Evolutionary conservation across 23 tunicate genomes (phyloP).

Genomic region (Halocynthia aurantium): DNA sequence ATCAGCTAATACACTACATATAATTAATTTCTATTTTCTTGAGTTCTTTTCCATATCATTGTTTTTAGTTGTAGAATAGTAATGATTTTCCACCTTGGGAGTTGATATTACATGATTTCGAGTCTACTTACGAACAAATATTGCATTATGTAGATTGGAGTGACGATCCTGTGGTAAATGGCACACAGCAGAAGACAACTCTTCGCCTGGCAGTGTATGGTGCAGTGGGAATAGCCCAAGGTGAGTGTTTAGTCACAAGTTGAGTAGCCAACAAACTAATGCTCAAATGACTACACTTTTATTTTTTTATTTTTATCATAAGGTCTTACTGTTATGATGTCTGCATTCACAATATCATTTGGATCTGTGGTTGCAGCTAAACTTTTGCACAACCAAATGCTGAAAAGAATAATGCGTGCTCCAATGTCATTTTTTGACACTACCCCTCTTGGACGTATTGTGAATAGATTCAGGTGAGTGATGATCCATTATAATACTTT

Average conservation of each 20-base stretch:
- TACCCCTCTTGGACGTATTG: slow-evolving; percentile 44
- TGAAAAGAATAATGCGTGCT: slow-evolving; percentile 19
- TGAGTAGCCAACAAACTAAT: too few species aligned
- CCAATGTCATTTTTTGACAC: slow-evolving; percentile 61
- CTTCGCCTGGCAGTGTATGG: slow-evolving; percentile 42
- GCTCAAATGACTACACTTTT: too few species aligned
- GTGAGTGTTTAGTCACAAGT: slow-evolving; percentile 4
- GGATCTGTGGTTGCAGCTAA: slow-evolving; percentile 38
- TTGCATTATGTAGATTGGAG: slow-evolving; percentile 37
- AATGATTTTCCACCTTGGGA: too few species aligned
- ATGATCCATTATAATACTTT: neutral
- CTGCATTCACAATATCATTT: slow-evolving; percentile 28
- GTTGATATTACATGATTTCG: too few species aligned
- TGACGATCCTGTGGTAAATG: slow-evolving; percentile 53
- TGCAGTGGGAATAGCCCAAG: slow-evolving; percentile 42
- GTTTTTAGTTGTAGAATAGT: too few species aligned
- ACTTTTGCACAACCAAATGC: slow-evolving; percentile 25
- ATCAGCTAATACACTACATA: neutral
- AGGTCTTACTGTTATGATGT: slow-evolving; percentile 1
- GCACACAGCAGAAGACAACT: slow-evolving; percentile 47
- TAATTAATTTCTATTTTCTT: neutral
- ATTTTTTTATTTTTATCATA: too few species aligned
- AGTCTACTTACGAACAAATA: too few species aligned
- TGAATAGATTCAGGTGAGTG: slow-evolving; percentile 49
- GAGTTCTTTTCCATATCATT: neutral